Base-by-base conservation (phyloP, 2,888 invertebrate genomes). In the Sylvicola cinctus region DNA sequence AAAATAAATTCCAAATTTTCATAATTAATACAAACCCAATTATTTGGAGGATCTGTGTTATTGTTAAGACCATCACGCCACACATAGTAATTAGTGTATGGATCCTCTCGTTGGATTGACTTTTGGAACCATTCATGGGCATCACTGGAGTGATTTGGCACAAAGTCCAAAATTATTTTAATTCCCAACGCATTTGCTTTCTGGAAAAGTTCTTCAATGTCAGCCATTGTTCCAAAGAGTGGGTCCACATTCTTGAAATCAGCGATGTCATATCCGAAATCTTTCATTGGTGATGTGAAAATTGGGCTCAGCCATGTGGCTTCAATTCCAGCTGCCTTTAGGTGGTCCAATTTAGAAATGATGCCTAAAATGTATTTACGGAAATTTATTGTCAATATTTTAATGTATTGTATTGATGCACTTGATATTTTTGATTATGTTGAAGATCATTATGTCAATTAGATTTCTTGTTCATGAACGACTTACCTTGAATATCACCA, bases 21-120 rank as follows among this genome's bases (percentile, higher is more conserved):
- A n/a, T n/a, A n/a, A n/a, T n/a, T n/a, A n/a, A n/a, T n/a, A n/a
- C n/a, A n/a, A 26, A 46, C 40, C 58, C 58, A 60, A 37, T 60
- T 59, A 39, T 53, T 58, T 0, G 58, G 60, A 10, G 0, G 39
- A n/a, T n/a, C n/a, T n/a, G n/a, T n/a, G 32, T 13, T 32, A 33
- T 11, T 11, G 16, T 49, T 52, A n/a, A 31, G 16, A 2, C 42
- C 11, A 33, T 47, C 44, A 26, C 43, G 41, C 78, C 78, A 79
- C 3, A 77, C 57, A 46, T 74, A 79, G 48, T 63, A 78, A 44
- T 78, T 65, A 11, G 62, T 63, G 46, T 68, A 77, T 0, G 62
- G 65, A 7, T 58, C 52, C 34, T 56, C 55, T 49, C 2, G 57
- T 47, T 1, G 62, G 51, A 4, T n/a, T n/a, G 76, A 75, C 39